A percentile compares a stretch with the other conserved stretches of the same genome.
These are phyloP conservation scores for Caenorhabditis imperialis DNA, from an alignment of 2,888 invertebrate genomes.

Conservation along the genomic window DNA sequence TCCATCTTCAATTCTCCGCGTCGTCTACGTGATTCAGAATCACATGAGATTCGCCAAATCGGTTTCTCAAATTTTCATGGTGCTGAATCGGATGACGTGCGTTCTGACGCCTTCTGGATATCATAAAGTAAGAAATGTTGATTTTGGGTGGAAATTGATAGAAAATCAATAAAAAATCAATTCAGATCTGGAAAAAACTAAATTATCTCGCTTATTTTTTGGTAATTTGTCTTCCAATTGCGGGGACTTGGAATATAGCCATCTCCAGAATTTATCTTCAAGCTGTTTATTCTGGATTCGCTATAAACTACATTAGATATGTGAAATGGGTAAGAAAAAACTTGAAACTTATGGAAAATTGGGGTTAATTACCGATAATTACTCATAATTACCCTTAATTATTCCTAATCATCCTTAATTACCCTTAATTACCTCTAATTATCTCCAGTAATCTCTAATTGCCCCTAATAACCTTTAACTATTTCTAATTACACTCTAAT, in stretches of 20 bases:
- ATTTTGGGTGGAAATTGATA: no score
- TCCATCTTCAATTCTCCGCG: constrained; percentile 5
- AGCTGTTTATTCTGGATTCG: constrained; percentile 8
- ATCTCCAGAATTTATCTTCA: constrained; percentile 5
- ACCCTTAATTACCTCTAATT: no score
- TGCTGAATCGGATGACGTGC: constrained; percentile 37
- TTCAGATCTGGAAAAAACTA: constrained; percentile 17
- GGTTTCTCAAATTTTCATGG: constrained; percentile 34
- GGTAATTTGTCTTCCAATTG: background rate
- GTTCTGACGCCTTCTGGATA: constrained; percentile 11
- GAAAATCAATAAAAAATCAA: background rate
- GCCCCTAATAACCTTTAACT: no score
- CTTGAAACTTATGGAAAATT: no score
- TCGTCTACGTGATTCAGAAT: background rate
- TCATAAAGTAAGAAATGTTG: background rate
- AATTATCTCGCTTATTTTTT: background rate
- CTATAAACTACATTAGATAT: background rate
- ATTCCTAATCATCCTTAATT: no score
- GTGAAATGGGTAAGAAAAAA: constrained; percentile 23
- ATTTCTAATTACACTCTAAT: no score
- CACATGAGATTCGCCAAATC: constrained; percentile 16
- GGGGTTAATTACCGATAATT: no score
- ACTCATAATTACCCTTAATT: no score
- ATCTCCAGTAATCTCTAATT: background rate
- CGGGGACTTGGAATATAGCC: constrained; percentile 22